A percentile compares a stretch with the other conserved stretches of the same genome.
phyloP scores from a whole-genome alignment of 2,797 vertebrate species.

The Triplophysa bombifrons region DNA sequence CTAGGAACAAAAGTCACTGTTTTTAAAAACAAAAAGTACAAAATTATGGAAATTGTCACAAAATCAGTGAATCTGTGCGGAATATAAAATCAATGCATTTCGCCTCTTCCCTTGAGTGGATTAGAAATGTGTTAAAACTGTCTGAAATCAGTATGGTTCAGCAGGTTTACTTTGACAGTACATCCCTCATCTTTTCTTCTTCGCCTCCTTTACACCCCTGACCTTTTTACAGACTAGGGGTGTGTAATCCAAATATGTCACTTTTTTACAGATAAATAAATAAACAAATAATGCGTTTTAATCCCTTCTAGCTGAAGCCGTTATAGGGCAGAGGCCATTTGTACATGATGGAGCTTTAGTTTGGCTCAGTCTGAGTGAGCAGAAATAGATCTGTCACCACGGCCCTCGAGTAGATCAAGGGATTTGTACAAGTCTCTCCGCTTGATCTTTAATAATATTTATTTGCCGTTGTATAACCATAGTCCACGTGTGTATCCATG shows the following conservation, averaged over 20 bases:
- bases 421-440: slow-evolving; percentile 20
- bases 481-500: not conserved
- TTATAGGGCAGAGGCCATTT: not conserved
- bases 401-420: slow-evolving; percentile 23
- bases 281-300: slow-evolving; percentile 23
- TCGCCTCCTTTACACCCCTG: not conserved
- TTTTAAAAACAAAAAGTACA: not conserved
- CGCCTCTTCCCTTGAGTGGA: not conserved
- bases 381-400: slow-evolving; percentile 35
- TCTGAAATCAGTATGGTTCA: slow-evolving; percentile 17
- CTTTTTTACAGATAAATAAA: slow-evolving; percentile 31
- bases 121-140: slow-evolving; percentile 13
- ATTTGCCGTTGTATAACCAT: not conserved
- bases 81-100: not conserved
- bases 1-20: not conserved
- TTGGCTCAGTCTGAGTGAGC: slow-evolving; percentile 14
- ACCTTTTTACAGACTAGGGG: slow-evolving; percentile 7
- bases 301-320: slow-evolving; percentile 26
- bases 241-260: slow-evolving; percentile 35
- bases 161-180: not conserved
- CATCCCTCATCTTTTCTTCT: slow-evolving; percentile 6
- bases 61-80: not conserved
- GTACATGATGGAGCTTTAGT: not conserved
- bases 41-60: not conserved
- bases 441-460: slow-evolving; percentile 11